Conservation (phyloP, 2,113 vertebrate species). For the Prionailurus bengalensis region DNA sequence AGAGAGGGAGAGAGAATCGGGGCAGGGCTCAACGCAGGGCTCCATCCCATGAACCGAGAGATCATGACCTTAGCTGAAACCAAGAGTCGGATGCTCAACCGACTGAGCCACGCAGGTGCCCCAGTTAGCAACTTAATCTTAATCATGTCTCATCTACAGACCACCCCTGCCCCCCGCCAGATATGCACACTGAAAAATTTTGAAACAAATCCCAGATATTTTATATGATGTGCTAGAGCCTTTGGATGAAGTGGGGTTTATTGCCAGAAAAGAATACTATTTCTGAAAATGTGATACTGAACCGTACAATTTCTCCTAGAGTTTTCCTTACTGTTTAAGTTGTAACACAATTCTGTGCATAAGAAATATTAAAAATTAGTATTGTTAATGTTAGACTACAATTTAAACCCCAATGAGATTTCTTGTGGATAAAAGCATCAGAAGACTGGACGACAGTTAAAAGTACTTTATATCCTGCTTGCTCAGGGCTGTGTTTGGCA, state of each 20-base stretch:
- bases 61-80: neutral
- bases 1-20: too few species aligned
- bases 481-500: neutral
- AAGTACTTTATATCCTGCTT: neutral
- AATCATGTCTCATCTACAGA: neutral
- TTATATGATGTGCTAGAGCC: slow-evolving; percentile 25
- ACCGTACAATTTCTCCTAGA: neutral
- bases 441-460: neutral
- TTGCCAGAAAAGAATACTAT: neutral
- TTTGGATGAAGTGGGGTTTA: slow-evolving; percentile 4
- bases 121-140: neutral
- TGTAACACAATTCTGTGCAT: neutral
- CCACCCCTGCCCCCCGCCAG: neutral
- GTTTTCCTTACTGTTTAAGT: slow-evolving; percentile 39
- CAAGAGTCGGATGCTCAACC: neutral
- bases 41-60: neutral
- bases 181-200: neutral
- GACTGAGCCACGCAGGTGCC: neutral
- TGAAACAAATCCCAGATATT: slow-evolving; percentile 26
- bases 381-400: slow-evolving; percentile 12
- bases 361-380: slow-evolving; percentile 17
- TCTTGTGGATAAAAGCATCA: neutral
- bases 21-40: neutral
- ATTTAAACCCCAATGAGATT: neutral
- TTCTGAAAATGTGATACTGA: slow-evolving; percentile 1